Conservation (phyloP, 2,797 vertebrate species). For the Galagoides demidoff region DNA sequence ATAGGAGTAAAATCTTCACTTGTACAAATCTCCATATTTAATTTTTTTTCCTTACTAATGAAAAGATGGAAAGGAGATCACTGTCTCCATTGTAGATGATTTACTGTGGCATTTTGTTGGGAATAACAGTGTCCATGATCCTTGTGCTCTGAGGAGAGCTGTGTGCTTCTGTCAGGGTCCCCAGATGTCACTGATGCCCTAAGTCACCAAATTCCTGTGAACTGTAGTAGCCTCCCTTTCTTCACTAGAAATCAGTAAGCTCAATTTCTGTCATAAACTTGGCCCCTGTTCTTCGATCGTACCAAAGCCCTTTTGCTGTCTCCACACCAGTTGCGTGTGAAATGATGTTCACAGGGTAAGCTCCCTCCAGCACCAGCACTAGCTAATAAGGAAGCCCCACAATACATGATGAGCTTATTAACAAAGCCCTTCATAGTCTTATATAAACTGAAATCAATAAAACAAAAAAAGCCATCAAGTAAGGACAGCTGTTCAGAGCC, state of each 20-base stretch:
- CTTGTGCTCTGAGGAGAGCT: neutral
- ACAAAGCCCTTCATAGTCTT: too few relatives aligned
- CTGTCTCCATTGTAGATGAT: neutral
- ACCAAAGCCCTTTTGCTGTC: neutral
- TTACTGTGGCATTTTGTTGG: neutral
- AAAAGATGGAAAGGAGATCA: too few relatives aligned
- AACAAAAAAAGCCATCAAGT: neutral
- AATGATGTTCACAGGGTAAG: neutral
- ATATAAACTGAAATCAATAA: neutral
- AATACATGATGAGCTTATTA: too few relatives aligned
- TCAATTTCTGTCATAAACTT: neutral
- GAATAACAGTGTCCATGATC: neutral
- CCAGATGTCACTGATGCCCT: fast-evolving
- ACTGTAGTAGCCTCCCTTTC: too few relatives aligned
- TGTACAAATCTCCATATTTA: neutral
- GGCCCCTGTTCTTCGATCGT: fast-evolving
- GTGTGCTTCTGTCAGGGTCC: neutral
- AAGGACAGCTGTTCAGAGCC: conserved; percentile 18
- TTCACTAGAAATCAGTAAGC: neutral
- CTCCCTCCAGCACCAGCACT: fast-evolving
- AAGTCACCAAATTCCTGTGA: neutral
- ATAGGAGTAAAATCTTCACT: too few relatives aligned
- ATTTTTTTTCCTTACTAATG: neutral
- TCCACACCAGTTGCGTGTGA: fast-evolving
- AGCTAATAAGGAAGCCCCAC: neutral